phyloP scores from a whole-genome alignment of 2,113 vertebrate genomes.

The Rhadina sibilatrix region DNA sequence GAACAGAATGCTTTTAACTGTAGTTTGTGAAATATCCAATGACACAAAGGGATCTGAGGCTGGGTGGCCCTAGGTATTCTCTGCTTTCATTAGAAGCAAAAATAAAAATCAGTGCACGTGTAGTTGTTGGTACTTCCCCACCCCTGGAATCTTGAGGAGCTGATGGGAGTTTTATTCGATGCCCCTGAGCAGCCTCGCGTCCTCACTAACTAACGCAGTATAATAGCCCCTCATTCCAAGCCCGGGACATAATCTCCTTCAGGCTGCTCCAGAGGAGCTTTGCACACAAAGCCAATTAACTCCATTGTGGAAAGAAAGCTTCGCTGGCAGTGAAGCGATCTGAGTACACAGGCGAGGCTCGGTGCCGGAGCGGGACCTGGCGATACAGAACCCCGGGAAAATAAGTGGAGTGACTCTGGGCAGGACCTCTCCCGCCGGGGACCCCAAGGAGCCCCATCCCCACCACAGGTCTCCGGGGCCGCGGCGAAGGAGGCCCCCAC shows the following conservation, averaged over 20 bases:
- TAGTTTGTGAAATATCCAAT: neutral
- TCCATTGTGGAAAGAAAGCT: neutral
- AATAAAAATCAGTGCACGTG: neutral
- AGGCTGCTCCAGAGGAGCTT: neutral
- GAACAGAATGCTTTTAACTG: neutral
- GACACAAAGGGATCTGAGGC: neutral
- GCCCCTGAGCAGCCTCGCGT: neutral
- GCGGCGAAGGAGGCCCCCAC: rapidly evolving
- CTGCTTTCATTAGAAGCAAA: neutral
- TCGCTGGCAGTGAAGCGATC: neutral
- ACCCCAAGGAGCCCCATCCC: rapidly evolving
- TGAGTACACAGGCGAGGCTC: rapidly evolving
- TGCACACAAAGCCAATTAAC: neutral
- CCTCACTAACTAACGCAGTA: rapidly evolving
- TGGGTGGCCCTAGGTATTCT: neutral
- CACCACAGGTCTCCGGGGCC: too few relatives aligned
- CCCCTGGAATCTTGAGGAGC: neutral
- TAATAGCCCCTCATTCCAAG: neutral
- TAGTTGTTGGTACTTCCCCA: neutral
- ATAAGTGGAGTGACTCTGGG: too few relatives aligned
- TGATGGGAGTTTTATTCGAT: rapidly evolving
- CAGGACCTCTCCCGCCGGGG: rapidly evolving
- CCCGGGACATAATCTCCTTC: neutral
- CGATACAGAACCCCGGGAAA: neutral
- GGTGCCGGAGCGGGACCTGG: too few relatives aligned